Evolutionary conservation across 1,140 invertebrate genomes (phyloP).

Genomic region (Wiebesia pumilae): DNA sequence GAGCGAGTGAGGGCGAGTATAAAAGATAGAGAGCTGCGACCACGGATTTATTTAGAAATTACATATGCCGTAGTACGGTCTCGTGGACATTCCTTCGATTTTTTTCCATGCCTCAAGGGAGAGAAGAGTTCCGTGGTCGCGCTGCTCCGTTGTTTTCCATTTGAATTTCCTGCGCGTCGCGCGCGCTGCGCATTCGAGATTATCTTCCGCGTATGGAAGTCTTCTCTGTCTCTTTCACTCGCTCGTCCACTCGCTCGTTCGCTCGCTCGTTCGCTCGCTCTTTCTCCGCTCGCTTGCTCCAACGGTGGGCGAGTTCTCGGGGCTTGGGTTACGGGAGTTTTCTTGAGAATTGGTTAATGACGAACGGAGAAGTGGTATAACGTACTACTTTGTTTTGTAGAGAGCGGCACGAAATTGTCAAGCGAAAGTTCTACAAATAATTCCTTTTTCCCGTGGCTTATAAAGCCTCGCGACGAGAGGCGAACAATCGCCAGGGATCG

Average conservation of each 20-base stretch:
- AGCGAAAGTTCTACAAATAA: constrained; percentile 53
- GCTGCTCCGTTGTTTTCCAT: constrained; percentile 47
- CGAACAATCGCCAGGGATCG: constrained; percentile 18
- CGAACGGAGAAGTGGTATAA: constrained; percentile 39
- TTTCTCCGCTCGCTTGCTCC: not conserved
- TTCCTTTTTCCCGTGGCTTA: constrained; percentile 42
- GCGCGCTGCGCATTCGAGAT: constrained; percentile 38
- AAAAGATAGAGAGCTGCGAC: constrained; percentile 8
- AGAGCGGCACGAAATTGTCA: constrained; percentile 39
- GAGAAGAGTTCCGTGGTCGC: not conserved
- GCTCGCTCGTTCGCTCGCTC: not conserved
- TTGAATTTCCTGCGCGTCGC: constrained; percentile 51
- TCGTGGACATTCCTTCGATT: constrained; percentile 37
- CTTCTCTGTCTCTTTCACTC: constrained; percentile 5
- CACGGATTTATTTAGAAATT: constrained; percentile 52
- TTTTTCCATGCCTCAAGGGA: constrained; percentile 41
- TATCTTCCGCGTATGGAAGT: constrained; percentile 52
- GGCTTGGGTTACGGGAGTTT: constrained; percentile 43
- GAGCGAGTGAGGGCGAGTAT: too few relatives aligned
- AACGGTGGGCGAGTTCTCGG: constrained; percentile 32
- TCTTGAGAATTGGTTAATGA: constrained; percentile 48
- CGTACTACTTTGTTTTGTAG: constrained; percentile 25
- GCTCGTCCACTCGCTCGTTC: not conserved
- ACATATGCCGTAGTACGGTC: constrained; percentile 35
- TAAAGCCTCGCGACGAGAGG: not conserved